phyloP scores from a whole-genome alignment of 2,888 invertebrate species.

The Macrophya alboannulata region DNA sequence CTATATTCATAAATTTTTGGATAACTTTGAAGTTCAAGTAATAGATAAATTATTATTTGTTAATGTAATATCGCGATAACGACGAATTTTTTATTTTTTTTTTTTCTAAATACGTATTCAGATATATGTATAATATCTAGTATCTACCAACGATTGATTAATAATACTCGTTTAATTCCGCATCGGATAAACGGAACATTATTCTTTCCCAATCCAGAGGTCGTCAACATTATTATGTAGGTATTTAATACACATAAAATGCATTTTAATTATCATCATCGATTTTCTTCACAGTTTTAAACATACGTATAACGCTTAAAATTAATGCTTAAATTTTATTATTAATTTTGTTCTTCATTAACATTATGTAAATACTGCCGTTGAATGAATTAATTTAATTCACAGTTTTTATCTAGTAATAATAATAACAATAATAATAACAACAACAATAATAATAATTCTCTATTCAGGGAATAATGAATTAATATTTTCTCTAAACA shows the following conservation, averaged over 20 bases:
- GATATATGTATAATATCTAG: background rate
- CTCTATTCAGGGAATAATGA: background rate
- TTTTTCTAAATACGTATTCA: background rate
- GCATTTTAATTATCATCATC: slow-evolving; percentile 27
- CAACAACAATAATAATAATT: background rate
- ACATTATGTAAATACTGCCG: slow-evolving; percentile 34
- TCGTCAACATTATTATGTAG: background rate
- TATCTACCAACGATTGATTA: background rate
- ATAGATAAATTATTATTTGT: background rate
- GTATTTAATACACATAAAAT: slow-evolving; percentile 19
- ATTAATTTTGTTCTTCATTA: background rate
- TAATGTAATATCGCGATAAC: slow-evolving; percentile 11
- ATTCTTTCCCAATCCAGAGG: background rate
- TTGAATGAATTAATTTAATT: background rate
- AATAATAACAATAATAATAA: background rate
- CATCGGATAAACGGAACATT: background rate
- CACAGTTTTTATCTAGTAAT: background rate
- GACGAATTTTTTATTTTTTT: background rate
- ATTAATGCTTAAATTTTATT: background rate
- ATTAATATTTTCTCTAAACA: slow-evolving; percentile 13
- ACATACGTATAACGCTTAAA: slow-evolving; percentile 1
- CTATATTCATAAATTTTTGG: background rate
- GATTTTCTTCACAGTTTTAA: background rate
- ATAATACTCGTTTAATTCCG: background rate
- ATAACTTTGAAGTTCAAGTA: slow-evolving; percentile 26